Evolutionary conservation across 1,140 invertebrate genomes (phyloP), one percentile per base, ranked within the genome.

Genomic region (Pentalonia nigronervosa): DNA sequence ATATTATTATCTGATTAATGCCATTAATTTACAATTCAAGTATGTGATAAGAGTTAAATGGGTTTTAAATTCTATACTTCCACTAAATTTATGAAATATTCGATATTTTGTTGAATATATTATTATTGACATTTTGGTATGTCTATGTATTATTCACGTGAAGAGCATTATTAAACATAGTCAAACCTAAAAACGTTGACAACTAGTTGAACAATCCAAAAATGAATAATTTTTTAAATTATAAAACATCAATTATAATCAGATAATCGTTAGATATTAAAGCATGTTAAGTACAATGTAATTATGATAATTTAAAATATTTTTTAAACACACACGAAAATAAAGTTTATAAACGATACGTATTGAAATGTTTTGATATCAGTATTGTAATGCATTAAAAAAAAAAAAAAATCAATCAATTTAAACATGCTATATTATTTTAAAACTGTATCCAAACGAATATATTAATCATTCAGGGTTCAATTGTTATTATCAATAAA

Each of bases 401-500:
- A 76, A 76, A 67, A 41, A 67, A n/a, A 34, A n/a, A 67, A 67
- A 25, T 50, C 60, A 76, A 76, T 76, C 60, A 76, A 76, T 76
- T 76, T 76, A 20, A n/a, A 76, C 60, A 76, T 76, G 30, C 60
- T 4, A 67, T 67, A 67, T 67, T 67, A 76, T 76, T 76, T 14
- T 20, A 76, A 76, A 76, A 76, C 30, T n/a, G 60, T 76, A 76
- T 76, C n/a, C 60, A n/a, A 76, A 41, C 81, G 36, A 36, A 41
- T 83, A 83, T 83, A 83, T 41, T 83, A 83, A 83, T 83, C 83
- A 47, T 45, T 45, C 25, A 86, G 83, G 36, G 83, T 41, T 86
- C 83, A 86, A 86, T 45, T 86, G 83, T 47, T 45, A 86, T 25
- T 86, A 86, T 86, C 41, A 23, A 86, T 86, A 86, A 41, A 45